Conservation (phyloP, 2,113 vertebrate genomes). For the Steatornis caripensis region DNA sequence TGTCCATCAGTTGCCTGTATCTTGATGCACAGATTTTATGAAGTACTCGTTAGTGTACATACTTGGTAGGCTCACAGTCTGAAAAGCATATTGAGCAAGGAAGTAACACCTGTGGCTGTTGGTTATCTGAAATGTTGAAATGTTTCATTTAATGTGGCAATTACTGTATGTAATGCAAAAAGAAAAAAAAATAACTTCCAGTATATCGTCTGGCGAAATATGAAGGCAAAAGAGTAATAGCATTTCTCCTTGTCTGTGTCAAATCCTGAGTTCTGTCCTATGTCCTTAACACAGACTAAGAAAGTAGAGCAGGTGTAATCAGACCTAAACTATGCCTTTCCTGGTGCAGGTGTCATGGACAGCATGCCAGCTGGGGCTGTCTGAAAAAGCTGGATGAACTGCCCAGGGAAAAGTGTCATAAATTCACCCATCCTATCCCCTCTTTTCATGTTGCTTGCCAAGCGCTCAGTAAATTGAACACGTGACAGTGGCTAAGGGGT, state of each 20-base stretch:
- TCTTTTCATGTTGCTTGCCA: neutral
- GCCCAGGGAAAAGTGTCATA: neutral
- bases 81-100: neutral
- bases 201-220: neutral
- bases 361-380: neutral
- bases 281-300: neutral
- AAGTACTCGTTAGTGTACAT: neutral
- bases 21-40: neutral
- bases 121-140: neutral
- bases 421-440: neutral
- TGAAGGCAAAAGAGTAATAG: neutral
- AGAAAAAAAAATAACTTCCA: neutral
- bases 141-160: neutral
- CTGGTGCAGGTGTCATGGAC: neutral
- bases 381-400: neutral
- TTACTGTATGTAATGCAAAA: neutral
- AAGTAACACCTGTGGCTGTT: neutral
- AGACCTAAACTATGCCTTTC: neutral
- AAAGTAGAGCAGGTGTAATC: neutral
- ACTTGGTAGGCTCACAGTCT: neutral
- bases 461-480: neutral
- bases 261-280: neutral
- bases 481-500: neutral
- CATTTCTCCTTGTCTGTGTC: neutral
- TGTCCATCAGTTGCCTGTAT: neutral